Evolutionary conservation across 2,888 invertebrate species (phyloP).

Genomic region (Coleophora deauratella): DNA sequence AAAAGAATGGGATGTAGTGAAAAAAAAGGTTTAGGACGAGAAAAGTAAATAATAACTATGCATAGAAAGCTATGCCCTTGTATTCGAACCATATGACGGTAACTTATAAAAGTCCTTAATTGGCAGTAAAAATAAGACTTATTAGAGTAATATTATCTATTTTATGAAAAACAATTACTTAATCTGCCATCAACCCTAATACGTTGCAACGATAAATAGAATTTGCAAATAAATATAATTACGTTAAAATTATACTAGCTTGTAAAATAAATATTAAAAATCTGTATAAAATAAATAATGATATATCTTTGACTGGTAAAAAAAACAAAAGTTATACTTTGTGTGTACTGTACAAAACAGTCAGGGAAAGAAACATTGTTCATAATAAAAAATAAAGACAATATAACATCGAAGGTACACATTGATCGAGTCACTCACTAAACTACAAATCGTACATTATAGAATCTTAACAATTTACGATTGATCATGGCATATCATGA

Average conservation of each 20-base stretch:
- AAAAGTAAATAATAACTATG: slow-evolving; percentile 31
- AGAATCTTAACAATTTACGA: slow-evolving; percentile 58
- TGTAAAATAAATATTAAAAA: slow-evolving; percentile 47
- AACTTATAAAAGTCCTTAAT: slow-evolving; percentile 52
- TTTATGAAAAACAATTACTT: slow-evolving; percentile 29
- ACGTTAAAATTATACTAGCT: slow-evolving; percentile 42
- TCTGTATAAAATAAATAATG: slow-evolving; percentile 50
- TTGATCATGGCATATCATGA: slow-evolving; percentile 65
- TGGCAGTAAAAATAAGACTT: slow-evolving; percentile 53
- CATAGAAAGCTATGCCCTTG: slow-evolving; percentile 53
- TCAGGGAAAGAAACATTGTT: slow-evolving; percentile 23
- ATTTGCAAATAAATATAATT: slow-evolving; percentile 44
- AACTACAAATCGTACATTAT: slow-evolving; percentile 52
- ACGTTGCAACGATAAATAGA: slow-evolving; percentile 49
- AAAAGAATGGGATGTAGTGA: slow-evolving; percentile 35
- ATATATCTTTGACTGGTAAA: slow-evolving; percentile 52
- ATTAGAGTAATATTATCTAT: slow-evolving; percentile 41
- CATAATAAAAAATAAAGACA: slow-evolving; percentile 40
- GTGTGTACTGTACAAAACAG: slow-evolving; percentile 62
- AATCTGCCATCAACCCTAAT: slow-evolving; percentile 51
- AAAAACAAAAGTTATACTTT: slow-evolving; percentile 60
- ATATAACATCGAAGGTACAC: slow-evolving; percentile 63
- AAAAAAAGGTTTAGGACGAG: slow-evolving; percentile 26
- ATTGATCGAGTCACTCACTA: slow-evolving; percentile 48
- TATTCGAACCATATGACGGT: slow-evolving; percentile 55